A percentile compares a stretch with the other conserved stretches of the same genome.
phyloP scores from a whole-genome alignment of 2,888 invertebrate genomes.

The Drosophila eohydei region DNA sequence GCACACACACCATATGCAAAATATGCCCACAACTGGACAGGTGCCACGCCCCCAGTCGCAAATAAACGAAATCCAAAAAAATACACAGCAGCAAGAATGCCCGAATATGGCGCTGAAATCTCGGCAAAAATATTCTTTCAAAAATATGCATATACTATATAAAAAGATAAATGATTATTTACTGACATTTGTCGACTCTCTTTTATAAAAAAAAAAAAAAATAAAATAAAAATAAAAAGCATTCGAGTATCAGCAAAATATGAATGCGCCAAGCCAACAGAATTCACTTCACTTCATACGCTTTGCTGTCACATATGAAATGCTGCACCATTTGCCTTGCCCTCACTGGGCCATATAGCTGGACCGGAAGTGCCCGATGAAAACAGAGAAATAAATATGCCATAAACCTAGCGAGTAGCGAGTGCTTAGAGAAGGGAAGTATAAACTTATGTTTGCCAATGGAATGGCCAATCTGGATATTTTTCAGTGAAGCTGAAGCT shows the following conservation, averaged over 20 bases:
- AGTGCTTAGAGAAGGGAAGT: background rate
- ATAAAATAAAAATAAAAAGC: background rate
- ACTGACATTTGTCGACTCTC: conserved; percentile 19
- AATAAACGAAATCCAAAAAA: conserved; percentile 13
- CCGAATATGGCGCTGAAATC: conserved; percentile 26
- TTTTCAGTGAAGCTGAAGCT: too few species aligned
- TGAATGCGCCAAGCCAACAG: background rate
- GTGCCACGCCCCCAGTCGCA: conserved; percentile 8
- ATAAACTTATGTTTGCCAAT: background rate
- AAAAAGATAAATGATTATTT: conserved; percentile 17
- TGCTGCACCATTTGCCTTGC: background rate
- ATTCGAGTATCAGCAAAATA: conserved; percentile 4
- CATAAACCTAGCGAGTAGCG: background rate
- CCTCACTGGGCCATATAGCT: conserved; percentile 14
- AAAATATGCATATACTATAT: conserved; percentile 15
- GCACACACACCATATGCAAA: conserved; percentile 51
- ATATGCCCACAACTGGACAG: conserved; percentile 59
- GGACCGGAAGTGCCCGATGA: conserved; percentile 24
- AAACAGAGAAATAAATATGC: conserved; percentile 11
- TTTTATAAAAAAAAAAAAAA: background rate
- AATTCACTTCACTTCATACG: conserved; percentile 2
- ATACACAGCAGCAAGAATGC: background rate
- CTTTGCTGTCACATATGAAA: background rate
- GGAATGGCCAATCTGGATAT: background rate
- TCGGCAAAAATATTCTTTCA: conserved; percentile 13